Evolutionary conservation across 2,113 vertebrate species (phyloP).

Genomic region (Pseudolaguvia tuberculata): DNA sequence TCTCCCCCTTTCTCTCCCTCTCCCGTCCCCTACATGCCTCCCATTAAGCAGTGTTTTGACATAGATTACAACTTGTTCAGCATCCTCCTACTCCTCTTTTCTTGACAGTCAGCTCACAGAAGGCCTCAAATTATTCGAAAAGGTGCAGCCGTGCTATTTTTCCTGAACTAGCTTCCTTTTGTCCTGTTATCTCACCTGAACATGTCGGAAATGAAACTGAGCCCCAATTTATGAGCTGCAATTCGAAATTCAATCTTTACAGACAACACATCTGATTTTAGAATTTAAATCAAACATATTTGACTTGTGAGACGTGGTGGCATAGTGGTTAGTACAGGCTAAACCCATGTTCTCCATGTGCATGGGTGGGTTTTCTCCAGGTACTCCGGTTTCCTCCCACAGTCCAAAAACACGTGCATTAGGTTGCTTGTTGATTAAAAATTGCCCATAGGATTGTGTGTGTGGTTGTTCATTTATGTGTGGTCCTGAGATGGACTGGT

Average conservation of each 20-base stretch:
- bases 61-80: constrained; percentile 46
- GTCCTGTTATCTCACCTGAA: constrained; percentile 57
- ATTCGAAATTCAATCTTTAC: constrained; percentile 60
- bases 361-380: no score
- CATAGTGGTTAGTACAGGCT: no score
- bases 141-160: constrained; percentile 39
- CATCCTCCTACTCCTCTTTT: constrained; percentile 15
- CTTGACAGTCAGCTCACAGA: constrained; percentile 53
- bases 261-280: constrained; percentile 30
- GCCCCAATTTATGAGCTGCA: constrained; percentile 63
- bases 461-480: no score
- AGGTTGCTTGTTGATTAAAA: no score
- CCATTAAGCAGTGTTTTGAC: constrained; percentile 55
- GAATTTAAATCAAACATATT: constrained; percentile 11
- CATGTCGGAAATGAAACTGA: constrained; percentile 53
- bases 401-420: no score
- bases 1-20: constrained; percentile 19
- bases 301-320: no score
- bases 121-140: constrained; percentile 49
- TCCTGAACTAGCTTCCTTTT: constrained; percentile 56
- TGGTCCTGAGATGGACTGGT: no score
- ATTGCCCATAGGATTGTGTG: no score
- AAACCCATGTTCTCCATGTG: no score
- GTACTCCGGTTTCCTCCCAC: no score
- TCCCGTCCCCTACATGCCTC: constrained; percentile 25